Evolutionary conservation across 2,113 vertebrate species (phyloP).

Genomic region (Spea bombifrons): DNA sequence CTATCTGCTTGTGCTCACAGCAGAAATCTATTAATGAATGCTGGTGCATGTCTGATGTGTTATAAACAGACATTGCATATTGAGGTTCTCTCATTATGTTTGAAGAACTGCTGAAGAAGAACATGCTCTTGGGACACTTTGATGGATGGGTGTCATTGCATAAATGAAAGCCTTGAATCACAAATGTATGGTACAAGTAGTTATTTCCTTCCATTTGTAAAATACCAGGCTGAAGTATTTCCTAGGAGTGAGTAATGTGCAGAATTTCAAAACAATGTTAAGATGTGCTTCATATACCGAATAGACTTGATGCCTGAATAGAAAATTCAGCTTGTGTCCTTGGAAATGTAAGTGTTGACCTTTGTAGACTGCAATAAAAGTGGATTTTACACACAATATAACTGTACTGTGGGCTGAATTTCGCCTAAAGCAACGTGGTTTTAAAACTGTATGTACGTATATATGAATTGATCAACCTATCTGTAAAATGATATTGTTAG

Average conservation of each 20-base stretch:
- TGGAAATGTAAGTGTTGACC: slow-evolving; percentile 49
- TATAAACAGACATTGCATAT: slow-evolving; percentile 53
- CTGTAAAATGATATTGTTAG: too few species aligned
- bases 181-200: slow-evolving; percentile 55
- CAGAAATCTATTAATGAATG: slow-evolving; percentile 58
- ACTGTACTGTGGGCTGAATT: too few species aligned
- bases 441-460: too few species aligned
- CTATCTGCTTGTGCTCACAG: slow-evolving; percentile 51
- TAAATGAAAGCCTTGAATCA: slow-evolving; percentile 65
- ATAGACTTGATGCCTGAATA: slow-evolving; percentile 51
- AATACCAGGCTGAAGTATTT: slow-evolving; percentile 59
- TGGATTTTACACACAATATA: background rate
- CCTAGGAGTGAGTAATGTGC: slow-evolving; percentile 61
- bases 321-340: slow-evolving; percentile 44
- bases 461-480: too few species aligned
- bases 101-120: slow-evolving; percentile 51
- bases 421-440: too few species aligned
- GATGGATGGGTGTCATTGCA: slow-evolving; percentile 64
- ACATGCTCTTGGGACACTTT: slow-evolving; percentile 49
- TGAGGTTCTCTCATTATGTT: slow-evolving; percentile 54
- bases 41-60: slow-evolving; percentile 49
- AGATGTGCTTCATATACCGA: slow-evolving; percentile 52
- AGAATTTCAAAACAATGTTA: slow-evolving; percentile 56
- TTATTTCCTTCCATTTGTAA: slow-evolving; percentile 66
- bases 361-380: slow-evolving; percentile 46